Conservation (phyloP, 2,888 invertebrate genomes). For the Taphrorychus bicolor region DNA sequence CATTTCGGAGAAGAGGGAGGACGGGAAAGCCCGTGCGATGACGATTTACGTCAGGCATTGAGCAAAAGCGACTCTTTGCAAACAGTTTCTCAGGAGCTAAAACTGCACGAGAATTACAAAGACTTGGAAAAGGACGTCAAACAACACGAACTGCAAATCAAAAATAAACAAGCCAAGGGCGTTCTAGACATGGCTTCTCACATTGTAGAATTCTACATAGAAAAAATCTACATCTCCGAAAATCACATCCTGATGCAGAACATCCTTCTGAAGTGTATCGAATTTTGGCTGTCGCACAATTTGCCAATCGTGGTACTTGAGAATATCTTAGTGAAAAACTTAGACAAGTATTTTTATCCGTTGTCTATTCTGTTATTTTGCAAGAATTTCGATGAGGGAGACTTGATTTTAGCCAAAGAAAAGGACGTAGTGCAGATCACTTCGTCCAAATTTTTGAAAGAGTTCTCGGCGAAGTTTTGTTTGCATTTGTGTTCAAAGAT, state of each 20-base stretch:
- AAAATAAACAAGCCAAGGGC: conserved; percentile 52
- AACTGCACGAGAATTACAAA: conserved; percentile 20
- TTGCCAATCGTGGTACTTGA: conserved; percentile 58
- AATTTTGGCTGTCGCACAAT: conserved; percentile 58
- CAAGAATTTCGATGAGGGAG: conserved; percentile 58
- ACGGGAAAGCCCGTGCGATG: conserved; percentile 57
- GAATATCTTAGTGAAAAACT: conserved; percentile 58
- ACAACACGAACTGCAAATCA: conserved; percentile 48
- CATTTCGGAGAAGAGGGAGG: conserved; percentile 61
- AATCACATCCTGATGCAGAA: conserved; percentile 61
- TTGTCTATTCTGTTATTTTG: conserved; percentile 59
- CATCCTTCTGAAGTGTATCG: conserved; percentile 58
- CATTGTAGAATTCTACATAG: conserved; percentile 58
- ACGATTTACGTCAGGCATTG: conserved; percentile 55
- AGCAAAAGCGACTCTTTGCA: conserved; percentile 46
- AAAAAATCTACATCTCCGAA: conserved; percentile 57
- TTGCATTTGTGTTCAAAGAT: conserved; percentile 61
- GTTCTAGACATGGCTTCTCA: conserved; percentile 54
- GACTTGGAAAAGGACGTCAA: conserved; percentile 26
- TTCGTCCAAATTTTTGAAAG: conserved; percentile 59
- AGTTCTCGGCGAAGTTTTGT: conserved; percentile 61
- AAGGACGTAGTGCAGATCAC: conserved; percentile 49
- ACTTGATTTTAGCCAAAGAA: conserved; percentile 43
- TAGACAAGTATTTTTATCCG: conserved; percentile 61
- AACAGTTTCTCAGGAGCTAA: background rate